A percentile compares a stretch with the other conserved stretches of the same genome.
Evolutionary conservation across 2,797 vertebrate genomes (phyloP).

Genomic region (Platalea minor): DNA sequence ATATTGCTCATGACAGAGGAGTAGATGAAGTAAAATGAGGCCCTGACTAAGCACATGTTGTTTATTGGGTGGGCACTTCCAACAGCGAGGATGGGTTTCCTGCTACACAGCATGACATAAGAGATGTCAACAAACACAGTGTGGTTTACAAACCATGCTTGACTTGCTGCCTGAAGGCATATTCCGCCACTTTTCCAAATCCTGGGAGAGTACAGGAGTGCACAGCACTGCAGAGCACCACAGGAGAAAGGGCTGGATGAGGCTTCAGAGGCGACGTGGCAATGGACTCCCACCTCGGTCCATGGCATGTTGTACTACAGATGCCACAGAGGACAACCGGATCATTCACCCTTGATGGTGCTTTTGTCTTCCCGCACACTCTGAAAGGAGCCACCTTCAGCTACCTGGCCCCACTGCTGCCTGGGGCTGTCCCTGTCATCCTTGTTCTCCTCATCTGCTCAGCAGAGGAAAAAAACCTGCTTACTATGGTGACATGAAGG

Average conservation of each 20-base stretch:
- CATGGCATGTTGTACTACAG: background rate
- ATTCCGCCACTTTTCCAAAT: background rate
- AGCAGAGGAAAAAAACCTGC: background rate
- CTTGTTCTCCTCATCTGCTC: background rate
- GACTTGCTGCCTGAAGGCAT: background rate
- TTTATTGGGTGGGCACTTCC: background rate
- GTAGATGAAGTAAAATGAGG: slow-evolving; percentile 12
- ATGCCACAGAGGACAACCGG: background rate
- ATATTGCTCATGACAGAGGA: slow-evolving; percentile 41
- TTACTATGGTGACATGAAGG: background rate
- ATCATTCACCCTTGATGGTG: background rate
- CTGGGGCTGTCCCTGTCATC: background rate
- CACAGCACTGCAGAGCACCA: background rate
- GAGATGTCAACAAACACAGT: background rate
- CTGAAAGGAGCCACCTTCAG: background rate
- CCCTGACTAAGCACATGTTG: background rate
- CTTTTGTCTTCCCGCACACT: background rate
- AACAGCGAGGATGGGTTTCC: background rate
- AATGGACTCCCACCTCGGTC: background rate
- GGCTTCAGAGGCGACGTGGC: background rate
- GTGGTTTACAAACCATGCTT: background rate
- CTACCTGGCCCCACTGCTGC: background rate
- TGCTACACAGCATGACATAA: background rate
- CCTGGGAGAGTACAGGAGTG: background rate
- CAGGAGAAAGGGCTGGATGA: background rate